Conservation (phyloP, 1,140 invertebrate species). For the Latrodectus geometricus region DNA sequence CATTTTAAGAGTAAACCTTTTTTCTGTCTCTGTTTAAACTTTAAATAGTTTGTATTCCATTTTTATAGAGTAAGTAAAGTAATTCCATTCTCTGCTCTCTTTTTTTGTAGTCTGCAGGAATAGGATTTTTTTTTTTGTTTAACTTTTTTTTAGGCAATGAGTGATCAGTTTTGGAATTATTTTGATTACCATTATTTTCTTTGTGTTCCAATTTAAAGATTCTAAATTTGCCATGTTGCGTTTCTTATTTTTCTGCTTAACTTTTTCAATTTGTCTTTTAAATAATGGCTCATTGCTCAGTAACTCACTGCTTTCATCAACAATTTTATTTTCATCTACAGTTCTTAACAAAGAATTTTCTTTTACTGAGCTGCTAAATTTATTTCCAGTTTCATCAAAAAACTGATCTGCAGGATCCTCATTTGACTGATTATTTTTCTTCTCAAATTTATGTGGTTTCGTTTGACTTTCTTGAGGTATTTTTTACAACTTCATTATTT, state of each 20-base stretch:
- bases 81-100: conserved; percentile 41
- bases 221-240: background rate
- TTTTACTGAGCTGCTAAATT: background rate
- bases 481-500: no score
- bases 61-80: conserved; percentile 40
- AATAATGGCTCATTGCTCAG: background rate
- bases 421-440: background rate
- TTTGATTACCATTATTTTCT: conserved; percentile 3
- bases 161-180: background rate
- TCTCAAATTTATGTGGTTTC: background rate
- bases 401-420: background rate
- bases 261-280: conserved; percentile 10
- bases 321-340: background rate
- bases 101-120: conserved; percentile 36
- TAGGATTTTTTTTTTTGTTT: conserved; percentile 31
- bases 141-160: no score
- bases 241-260: background rate
- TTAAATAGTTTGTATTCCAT: no score
- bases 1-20: no score
- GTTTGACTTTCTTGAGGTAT: background rate
- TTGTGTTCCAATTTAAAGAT: background rate
- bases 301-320: background rate
- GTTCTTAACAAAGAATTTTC: background rate
- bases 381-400: no score
- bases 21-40: no score